Conservation (phyloP, 2,888 invertebrate genomes). For the Pollenia angustigena region DNA sequence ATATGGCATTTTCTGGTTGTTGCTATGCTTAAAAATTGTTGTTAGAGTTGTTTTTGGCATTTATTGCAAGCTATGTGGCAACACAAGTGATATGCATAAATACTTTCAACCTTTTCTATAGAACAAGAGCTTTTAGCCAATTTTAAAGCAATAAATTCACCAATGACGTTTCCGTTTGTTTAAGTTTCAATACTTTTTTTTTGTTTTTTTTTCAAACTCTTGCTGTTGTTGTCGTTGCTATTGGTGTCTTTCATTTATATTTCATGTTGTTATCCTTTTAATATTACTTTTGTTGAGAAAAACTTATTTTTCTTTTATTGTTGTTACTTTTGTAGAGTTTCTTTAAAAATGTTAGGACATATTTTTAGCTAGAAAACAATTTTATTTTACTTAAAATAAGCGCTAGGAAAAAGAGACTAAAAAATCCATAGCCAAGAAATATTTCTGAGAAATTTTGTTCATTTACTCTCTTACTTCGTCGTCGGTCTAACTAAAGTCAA, state of each 20-base stretch:
- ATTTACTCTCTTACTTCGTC: neutral
- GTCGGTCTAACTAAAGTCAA: conserved; percentile 36
- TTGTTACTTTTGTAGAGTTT: conserved; percentile 24
- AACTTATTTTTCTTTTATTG: conserved; percentile 17
- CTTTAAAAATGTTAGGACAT: conserved; percentile 34
- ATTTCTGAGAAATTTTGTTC: conserved; percentile 36
- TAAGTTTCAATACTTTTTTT: conserved; percentile 26
- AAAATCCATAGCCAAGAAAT: conserved; percentile 32
- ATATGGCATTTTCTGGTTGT: conserved; percentile 48
- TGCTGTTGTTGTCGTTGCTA: neutral
- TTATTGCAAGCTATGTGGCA: conserved; percentile 60
- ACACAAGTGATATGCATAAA: conserved; percentile 66
- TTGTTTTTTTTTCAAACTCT: neutral
- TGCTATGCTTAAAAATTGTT: neutral
- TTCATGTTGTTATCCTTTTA: conserved; percentile 19
- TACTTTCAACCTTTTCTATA: conserved; percentile 40
- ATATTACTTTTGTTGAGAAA: conserved; percentile 8
- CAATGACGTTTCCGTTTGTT: conserved; percentile 67
- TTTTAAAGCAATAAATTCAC: conserved; percentile 70
- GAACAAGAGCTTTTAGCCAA: conserved; percentile 63
- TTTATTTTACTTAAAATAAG: conserved; percentile 1
- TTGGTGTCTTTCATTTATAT: conserved; percentile 24
- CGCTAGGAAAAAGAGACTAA: neutral
- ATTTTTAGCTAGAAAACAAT: conserved; percentile 25
- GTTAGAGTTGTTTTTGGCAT: conserved; percentile 17